A percentile compares a stretch with the other conserved stretches of the same genome.
Evolutionary conservation across 2,888 invertebrate genomes (phyloP).

Genomic region (Podotricha telesiphe): DNA sequence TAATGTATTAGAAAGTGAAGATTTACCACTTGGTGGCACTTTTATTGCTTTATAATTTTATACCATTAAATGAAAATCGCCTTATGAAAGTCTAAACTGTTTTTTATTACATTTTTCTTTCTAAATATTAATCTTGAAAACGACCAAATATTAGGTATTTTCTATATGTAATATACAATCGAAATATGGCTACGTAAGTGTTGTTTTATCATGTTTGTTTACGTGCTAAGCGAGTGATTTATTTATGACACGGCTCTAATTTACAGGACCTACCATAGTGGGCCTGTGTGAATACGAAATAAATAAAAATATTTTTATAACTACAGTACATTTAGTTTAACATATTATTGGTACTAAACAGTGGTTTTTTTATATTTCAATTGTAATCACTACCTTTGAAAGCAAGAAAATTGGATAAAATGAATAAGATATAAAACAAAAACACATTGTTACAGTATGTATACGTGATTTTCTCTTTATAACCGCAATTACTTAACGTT

Average conservation of each 20-base stretch:
- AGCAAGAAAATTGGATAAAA: neutral
- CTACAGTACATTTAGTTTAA: neutral
- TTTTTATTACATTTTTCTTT: no score
- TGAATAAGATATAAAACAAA: neutral
- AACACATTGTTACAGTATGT: neutral
- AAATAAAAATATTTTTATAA: neutral
- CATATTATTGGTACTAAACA: no score
- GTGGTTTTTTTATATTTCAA: neutral
- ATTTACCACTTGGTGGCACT: no score
- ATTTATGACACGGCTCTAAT: neutral
- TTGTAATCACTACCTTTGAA: neutral
- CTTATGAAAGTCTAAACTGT: no score
- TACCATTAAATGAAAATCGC: no score
- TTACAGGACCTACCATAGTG: neutral
- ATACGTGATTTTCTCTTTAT: neutral
- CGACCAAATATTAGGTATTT: neutral
- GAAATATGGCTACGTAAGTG: neutral
- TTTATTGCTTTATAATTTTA: no score
- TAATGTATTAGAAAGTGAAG: no score
- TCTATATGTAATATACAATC: neutral
- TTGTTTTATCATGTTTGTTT: constrained; percentile 7
- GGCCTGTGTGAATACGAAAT: neutral
- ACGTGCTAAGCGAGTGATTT: neutral
- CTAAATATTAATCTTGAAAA: no score
- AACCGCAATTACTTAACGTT: neutral